Conservation (phyloP, 2,113 vertebrate species). For the Pseudorasbora parva region DNA sequence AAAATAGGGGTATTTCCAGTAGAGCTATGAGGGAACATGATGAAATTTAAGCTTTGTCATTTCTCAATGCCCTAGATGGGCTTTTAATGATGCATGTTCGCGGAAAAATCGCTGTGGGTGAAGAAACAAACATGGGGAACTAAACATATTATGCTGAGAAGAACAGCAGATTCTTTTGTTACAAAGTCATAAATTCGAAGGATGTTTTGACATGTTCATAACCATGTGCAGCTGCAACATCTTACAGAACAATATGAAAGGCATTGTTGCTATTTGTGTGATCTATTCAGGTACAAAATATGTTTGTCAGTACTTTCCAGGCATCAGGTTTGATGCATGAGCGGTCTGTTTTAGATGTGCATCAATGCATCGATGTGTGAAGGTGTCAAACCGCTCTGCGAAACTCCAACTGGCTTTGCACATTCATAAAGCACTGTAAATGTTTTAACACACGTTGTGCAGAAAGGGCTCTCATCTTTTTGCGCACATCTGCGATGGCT, state of each 20-base stretch:
- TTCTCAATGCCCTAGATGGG: constrained; percentile 61
- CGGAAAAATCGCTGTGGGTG: constrained; percentile 50
- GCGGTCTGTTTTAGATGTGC: not conserved
- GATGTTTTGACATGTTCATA: constrained; percentile 44
- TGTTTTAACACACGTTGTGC: not conserved
- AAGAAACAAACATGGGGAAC: constrained; percentile 2
- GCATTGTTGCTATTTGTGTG: not conserved
- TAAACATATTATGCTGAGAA: constrained; percentile 18
- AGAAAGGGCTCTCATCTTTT: no score
- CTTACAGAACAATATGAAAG: not conserved
- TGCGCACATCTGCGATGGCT: not conserved
- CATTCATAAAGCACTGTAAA: not conserved
- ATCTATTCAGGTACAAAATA: not conserved
- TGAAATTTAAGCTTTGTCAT: constrained; percentile 63
- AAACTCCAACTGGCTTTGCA: not conserved
- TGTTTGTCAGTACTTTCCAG: not conserved
- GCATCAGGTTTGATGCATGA: constrained; percentile 3
- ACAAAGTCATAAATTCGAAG: constrained; percentile 19
- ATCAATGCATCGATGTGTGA: not conserved
- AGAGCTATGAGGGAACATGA: constrained; percentile 65
- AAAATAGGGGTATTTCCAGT: constrained; percentile 54
- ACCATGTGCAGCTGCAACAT: constrained; percentile 20
- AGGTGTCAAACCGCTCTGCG: not conserved
- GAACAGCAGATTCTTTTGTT: not conserved
- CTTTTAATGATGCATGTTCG: constrained; percentile 59